These are phyloP conservation scores for Australoheros facetus DNA, from an alignment of 2,797 vertebrate species.

Conservation along the genomic window DNA sequence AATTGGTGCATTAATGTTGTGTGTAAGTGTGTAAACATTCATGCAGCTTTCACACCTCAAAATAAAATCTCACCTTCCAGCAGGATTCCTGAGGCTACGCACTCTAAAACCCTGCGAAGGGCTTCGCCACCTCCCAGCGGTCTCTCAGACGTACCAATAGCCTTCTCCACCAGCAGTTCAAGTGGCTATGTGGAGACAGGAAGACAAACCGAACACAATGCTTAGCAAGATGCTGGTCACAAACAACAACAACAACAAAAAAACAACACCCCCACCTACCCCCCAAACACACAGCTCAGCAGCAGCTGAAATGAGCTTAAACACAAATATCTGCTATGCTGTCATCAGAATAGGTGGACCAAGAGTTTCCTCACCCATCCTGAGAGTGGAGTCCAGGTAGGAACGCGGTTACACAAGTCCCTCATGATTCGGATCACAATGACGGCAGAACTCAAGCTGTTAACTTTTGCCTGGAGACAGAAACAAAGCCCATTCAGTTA, in stretches of 20 bases:
- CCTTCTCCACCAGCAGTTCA: conserved; percentile 94
- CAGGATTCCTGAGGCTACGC: conserved; percentile 93
- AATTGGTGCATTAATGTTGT: neutral
- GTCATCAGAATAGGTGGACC: neutral
- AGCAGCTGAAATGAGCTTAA: neutral
- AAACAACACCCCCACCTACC: too few species aligned
- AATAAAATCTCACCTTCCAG: conserved; percentile 83
- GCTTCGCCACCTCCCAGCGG: conserved; percentile 93
- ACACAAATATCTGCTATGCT: neutral
- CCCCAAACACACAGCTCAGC: neutral
- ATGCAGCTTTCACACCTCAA: neutral
- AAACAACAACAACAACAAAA: neutral
- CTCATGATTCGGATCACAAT: conserved; percentile 94
- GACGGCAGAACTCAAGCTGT: conserved; percentile 89
- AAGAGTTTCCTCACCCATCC: conserved; percentile 89
- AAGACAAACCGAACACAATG: neutral
- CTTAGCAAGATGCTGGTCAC: neutral
- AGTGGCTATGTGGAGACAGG: conserved; percentile 77
- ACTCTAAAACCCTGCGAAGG: conserved; percentile 92
- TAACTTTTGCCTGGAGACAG: conserved; percentile 90
- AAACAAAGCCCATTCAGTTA: conserved; percentile 48
- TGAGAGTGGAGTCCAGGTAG: conserved; percentile 90
- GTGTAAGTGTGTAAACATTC: neutral
- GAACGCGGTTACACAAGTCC: conserved; percentile 91
- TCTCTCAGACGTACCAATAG: conserved; percentile 91